phyloP scores from a whole-genome alignment of 2,888 invertebrate genomes.

The Oscheius sp. region DNA sequence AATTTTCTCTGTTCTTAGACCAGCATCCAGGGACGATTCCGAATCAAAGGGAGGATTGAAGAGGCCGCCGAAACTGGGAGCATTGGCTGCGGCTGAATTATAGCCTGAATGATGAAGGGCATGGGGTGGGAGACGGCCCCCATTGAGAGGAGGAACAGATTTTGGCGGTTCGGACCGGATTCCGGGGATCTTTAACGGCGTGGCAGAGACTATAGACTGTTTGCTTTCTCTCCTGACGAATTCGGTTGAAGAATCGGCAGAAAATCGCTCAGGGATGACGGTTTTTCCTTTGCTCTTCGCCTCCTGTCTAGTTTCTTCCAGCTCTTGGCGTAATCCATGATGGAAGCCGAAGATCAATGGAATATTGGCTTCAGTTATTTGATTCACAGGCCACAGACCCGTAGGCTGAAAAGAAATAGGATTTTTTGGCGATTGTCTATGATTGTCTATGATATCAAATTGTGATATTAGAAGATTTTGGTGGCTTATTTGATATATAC shows the following conservation, averaged over 20 bases:
- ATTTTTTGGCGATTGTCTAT: too few species aligned
- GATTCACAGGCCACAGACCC: slow-evolving; percentile 2
- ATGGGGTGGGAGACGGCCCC: background rate
- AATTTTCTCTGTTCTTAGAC: background rate
- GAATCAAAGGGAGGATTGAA: slow-evolving; percentile 10
- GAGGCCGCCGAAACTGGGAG: slow-evolving; percentile 9
- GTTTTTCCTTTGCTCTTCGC: slow-evolving; percentile 5
- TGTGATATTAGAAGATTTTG: too few species aligned
- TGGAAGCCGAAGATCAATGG: slow-evolving; percentile 9
- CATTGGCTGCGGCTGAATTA: background rate
- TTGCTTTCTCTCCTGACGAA: background rate
- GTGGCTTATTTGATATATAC: too few species aligned
- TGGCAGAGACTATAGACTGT: background rate
- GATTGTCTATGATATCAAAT: too few species aligned
- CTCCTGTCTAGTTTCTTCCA: slow-evolving; percentile 1
- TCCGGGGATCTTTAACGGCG: background rate
- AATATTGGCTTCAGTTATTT: slow-evolving; percentile 3
- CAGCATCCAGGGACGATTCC: background rate
- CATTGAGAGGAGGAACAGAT: background rate
- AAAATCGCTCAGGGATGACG: background rate
- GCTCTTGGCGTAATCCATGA: background rate
- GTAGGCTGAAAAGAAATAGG: slow-evolving; percentile 11
- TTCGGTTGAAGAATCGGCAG: background rate
- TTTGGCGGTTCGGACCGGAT: background rate
- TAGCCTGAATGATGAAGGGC: slow-evolving; percentile 9